Evolutionary conservation across 2,888 invertebrate genomes (phyloP).

Genomic region (Eupithecia vulgata): DNA sequence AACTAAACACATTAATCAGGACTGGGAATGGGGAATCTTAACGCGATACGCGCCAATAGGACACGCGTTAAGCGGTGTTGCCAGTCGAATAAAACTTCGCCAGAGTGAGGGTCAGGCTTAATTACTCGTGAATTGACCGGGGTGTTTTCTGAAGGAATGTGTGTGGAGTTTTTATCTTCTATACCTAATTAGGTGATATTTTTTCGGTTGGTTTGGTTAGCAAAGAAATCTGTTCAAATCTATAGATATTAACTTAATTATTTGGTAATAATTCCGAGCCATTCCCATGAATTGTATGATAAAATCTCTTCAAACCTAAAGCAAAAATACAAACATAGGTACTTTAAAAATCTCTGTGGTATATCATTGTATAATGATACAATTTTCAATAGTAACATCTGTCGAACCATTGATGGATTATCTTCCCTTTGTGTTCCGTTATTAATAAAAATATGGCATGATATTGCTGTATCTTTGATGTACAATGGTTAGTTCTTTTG

Average conservation of each 20-base stretch:
- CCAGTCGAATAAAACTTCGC: conserved; percentile 80
- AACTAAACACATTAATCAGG: conserved; percentile 65
- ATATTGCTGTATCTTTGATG: conserved; percentile 74
- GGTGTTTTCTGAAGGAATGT: conserved; percentile 68
- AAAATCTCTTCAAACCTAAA: not conserved
- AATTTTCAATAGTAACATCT: conserved; percentile 66
- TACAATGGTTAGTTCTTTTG: conserved; percentile 76
- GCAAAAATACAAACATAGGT: not conserved
- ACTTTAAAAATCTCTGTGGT: conserved; percentile 26
- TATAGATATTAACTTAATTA: not conserved
- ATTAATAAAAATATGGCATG: conserved; percentile 83
- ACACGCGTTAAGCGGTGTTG: conserved; percentile 70
- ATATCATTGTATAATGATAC: conserved; percentile 35
- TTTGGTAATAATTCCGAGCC: not conserved
- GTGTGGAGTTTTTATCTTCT: conserved; percentile 37
- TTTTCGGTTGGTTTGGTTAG: too few relatives aligned
- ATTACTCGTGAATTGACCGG: conserved; percentile 84
- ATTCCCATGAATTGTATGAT: not conserved
- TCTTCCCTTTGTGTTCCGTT: conserved; percentile 78
- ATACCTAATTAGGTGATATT: not conserved
- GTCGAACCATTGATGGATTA: conserved; percentile 73
- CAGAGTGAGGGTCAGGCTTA: conserved; percentile 81
- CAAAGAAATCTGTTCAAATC: too few relatives aligned
- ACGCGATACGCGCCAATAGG: conserved; percentile 67
- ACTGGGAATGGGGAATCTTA: conserved; percentile 63